phyloP scores from a whole-genome alignment of 2,888 invertebrate species.

The Nomada fucata region DNA sequence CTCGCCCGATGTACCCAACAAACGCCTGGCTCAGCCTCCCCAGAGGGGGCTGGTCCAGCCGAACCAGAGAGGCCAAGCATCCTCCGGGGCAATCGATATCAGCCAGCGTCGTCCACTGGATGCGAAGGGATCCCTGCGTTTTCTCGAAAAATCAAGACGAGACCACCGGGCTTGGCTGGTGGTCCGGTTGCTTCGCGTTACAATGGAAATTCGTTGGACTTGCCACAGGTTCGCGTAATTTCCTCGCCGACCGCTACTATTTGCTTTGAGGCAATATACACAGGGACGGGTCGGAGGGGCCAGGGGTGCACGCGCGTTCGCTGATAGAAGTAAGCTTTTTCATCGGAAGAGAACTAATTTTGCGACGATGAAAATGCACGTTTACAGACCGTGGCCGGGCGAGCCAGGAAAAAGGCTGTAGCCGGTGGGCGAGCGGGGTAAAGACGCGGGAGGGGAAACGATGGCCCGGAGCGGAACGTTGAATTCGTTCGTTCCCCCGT shows the following conservation, averaged over 20 bases:
- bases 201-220: conserved; percentile 63
- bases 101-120: not conserved
- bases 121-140: not conserved
- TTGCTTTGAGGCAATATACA: conserved; percentile 67
- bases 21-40: not conserved
- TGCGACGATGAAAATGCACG: conserved; percentile 72
- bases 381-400: conserved; percentile 66
- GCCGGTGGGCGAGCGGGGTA: not conserved
- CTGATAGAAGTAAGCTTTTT: conserved; percentile 71
- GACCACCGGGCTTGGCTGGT: not conserved
- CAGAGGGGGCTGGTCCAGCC: not conserved
- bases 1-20: not conserved
- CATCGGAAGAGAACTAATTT: conserved; percentile 70
- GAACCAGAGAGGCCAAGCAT: no score
- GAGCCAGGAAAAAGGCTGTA: conserved; percentile 24
- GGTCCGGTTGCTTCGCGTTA: conserved; percentile 33
- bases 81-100: not conserved
- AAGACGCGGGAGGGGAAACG: conserved; percentile 36
- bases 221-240: conserved; percentile 48
- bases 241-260: conserved; percentile 51
- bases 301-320: conserved; percentile 27
- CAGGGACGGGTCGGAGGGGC: conserved; percentile 28
- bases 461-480: conserved; percentile 61
- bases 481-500: conserved; percentile 69
- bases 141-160: conserved; percentile 27